Evolutionary conservation across 2,888 invertebrate genomes (phyloP), one percentile per base, ranked within the genome.

Genomic region (Empis livida): DNA sequence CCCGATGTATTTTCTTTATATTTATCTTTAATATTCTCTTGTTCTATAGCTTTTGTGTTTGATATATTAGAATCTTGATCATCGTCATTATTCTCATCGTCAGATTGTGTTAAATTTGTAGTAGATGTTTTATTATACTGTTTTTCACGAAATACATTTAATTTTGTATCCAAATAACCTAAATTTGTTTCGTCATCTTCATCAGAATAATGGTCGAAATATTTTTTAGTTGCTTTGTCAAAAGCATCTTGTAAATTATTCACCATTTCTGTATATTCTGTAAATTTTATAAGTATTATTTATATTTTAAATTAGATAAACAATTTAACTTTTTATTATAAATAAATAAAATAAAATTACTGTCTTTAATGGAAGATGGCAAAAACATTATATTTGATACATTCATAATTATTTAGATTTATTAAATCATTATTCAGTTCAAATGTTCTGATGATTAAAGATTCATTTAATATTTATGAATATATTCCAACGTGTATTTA

Each of bases 251-350:
- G 81, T 48, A 92, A 72, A 63, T 83, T 89, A 61, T 84, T 82
- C 10, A 86, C 89, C 90, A 91, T 91, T 63, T 80, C 80, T 1
- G 89, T 88, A 59, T 90, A 91, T 67, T 90, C 90, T 90, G 67
- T 42, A 71, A 65, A 53, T 55, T 5, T 15, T 14, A 16, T 16
- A 10, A 39, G 4, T 10, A 23, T 39, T 46, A 35, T 17, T n/a
- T 20, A 20, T 20, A 20, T 20, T 8, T 27, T n/a, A n/a, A n/a
- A n/a, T n/a, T n/a, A n/a, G n/a, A n/a, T n/a, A n/a, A n/a, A n/a
- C n/a, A n/a, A n/a, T n/a, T n/a, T n/a, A n/a, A n/a, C 31, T 46
- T 51, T 23, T n/a, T 35, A 13, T 17, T 16, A 17, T 38, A 44
- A 44, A 37, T 43, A 42, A 38, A 42, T 20, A 20, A 5, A 5